phyloP scores from a whole-genome alignment of 1,140 invertebrate genomes.

The Streblospio benedicti region DNA sequence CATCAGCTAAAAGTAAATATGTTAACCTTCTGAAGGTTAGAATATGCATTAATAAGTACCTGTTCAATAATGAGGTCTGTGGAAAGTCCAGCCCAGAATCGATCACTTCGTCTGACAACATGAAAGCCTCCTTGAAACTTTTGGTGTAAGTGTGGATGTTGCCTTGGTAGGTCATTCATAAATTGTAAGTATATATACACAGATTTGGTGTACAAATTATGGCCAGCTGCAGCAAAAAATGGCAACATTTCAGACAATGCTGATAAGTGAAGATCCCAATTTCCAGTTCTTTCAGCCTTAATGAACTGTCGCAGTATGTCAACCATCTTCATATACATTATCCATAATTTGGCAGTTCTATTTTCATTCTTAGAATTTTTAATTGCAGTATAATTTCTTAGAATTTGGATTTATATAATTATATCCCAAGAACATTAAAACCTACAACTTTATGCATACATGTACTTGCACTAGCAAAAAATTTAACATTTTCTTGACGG shows the following conservation, averaged over 20 bases:
- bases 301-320: background rate
- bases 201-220: constrained; percentile 2
- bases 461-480: too few species aligned
- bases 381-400: too few species aligned
- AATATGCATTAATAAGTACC: too few species aligned
- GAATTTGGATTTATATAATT: too few species aligned
- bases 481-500: too few species aligned
- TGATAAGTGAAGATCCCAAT: background rate
- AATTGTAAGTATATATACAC: constrained; percentile 5
- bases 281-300: background rate
- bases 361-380: too few species aligned
- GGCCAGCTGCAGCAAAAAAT: background rate
- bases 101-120: constrained; percentile 22
- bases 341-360: too few species aligned
- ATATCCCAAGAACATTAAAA: too few species aligned
- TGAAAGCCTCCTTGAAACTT: background rate
- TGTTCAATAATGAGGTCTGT: constrained; percentile 32
- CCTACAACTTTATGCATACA: too few species aligned
- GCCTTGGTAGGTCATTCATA: background rate
- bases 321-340: too few species aligned
- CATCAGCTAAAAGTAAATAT: too few species aligned
- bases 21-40: too few species aligned
- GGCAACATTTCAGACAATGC: constrained; percentile 9
- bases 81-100: constrained; percentile 42
- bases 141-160: background rate